phyloP scores from a whole-genome alignment of 2,113 vertebrate species.

The Sylvilagus bachmani region DNA sequence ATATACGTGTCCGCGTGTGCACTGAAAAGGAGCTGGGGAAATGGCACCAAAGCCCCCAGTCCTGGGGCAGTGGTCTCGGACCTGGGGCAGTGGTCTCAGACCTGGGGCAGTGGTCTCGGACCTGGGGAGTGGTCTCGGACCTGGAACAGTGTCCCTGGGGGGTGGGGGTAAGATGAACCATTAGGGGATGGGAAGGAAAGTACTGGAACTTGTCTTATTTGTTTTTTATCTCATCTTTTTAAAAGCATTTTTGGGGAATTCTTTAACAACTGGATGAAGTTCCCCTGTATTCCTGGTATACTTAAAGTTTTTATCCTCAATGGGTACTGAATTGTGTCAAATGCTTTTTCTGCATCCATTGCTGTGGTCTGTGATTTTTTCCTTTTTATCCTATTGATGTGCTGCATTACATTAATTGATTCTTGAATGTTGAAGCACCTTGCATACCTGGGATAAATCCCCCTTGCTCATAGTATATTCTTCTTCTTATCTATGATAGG shows the following conservation, averaged over 20 bases:
- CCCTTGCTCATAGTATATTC: too few relatives aligned
- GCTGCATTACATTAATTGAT: neutral
- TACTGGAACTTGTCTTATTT: neutral
- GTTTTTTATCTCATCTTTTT: neutral
- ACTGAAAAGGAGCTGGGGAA: neutral
- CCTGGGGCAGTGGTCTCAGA: neutral
- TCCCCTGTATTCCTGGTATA: neutral
- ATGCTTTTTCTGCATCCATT: too few relatives aligned
- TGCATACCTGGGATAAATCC: too few relatives aligned
- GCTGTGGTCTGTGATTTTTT: neutral
- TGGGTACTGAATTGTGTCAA: neutral
- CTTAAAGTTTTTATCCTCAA: neutral
- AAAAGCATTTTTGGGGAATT: neutral
- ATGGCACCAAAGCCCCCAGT: neutral
- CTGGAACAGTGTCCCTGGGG: neutral
- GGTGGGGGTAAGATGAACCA: neutral
- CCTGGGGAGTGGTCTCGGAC: neutral
- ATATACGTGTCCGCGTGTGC: neutral
- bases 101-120: neutral
- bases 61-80: neutral
- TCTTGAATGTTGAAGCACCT: neutral
- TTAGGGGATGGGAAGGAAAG: neutral
- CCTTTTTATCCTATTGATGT: neutral
- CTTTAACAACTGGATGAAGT: neutral
- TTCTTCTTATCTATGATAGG: too few relatives aligned